Evolutionary conservation across 1,140 invertebrate species (phyloP), one percentile per base, ranked within the genome.

Genomic region (Leptopilina clavipes): DNA sequence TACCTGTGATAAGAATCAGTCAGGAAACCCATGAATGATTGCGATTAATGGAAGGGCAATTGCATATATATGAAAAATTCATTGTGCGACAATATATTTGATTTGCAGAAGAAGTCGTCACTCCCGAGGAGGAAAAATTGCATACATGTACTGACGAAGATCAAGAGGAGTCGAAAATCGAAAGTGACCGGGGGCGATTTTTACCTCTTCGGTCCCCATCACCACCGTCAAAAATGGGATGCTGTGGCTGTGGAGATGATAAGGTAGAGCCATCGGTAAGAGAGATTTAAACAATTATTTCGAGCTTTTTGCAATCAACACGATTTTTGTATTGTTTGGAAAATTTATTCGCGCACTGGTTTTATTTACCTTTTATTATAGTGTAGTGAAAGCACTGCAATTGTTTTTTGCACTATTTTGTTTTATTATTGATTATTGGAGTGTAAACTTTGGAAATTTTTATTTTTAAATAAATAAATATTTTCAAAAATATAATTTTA

Each of bases 181-280:
- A 44, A 74, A 72, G 71, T 70, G 73, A 73, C 40, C 54, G 78
- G 72, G 77, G 79, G 72, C 72, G 74, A 43, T 40, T 75, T 9
- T 48, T 31, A 17, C 48, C 56, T 44, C 65, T 52, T 19, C 71
- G 44, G 25, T 18, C 79, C 8, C 31, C 73, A 40, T 40, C 37
- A 18, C 74, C 45, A 18, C 72, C 45, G 40, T 59, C 72, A 7
- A 81, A 71, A 14, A 87, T 87, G 86, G 83, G 81, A 40, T 87
- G 86, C 45, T 87, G 86, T 70, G 84, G 85, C 22, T 87, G 85
- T 73, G 72, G 78, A 44, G 85, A 87, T 71, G 86, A 87, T 12
- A 87, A 86, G 76, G 84, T 87, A 65, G 83, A 83, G 48, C 86
- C 85, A 10, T 75, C 70, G 79, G 86, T 87, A 83, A 86, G 72